Base-by-base conservation (phyloP, 2,113 vertebrate species). In the Glaucomys volans region DNA sequence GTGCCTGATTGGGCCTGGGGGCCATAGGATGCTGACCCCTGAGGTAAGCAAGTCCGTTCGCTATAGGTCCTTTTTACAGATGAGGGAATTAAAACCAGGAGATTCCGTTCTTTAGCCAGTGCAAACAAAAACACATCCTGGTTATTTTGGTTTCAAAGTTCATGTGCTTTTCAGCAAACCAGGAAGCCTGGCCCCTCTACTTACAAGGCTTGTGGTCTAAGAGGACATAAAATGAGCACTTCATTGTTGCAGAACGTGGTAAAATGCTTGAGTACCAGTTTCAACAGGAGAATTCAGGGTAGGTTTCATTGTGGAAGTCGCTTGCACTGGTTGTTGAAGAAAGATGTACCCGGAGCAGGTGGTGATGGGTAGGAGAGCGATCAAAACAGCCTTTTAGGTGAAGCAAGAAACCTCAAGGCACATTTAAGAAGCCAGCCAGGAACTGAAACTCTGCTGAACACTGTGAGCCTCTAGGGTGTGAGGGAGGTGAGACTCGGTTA, bases 81-180 rank as follows among this genome's bases (percentile, higher is more conserved):
- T 32, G 44, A 94, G 32, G 32, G 24, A 76, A 84, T 74, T 62
- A 72, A 83, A 95, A 75, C 32, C 74, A 59, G 26, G 62, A 59
- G 16, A 71, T 64, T 62, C 28, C 40, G 18, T 50, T n/a, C 62
- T 84, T 91, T 95, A 85, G 13, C 35, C 13, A 84, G 16, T 28
- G 8, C 42, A 85, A 69, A 14, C 81, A 52, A 83, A 92, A 95
- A 88, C 42, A 79, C 13, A 54, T 18, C 40, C 87, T 47, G 12
- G 75, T 95, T 90, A 77, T 89, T 92, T 96, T 92, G 71, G 22
- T 92, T 93, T 90, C 83, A 71, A 81, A 91, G 26, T 52, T 91
- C 42, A 67, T 47, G 30, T 26, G 69, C 28, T 87, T 90, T 89
- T 69, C 30, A 92, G 69, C 32, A 86, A 94, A 83, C 32, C 47